phyloP scores from a whole-genome alignment of 2,888 invertebrate species.

The Gryllus longicercus region DNA sequence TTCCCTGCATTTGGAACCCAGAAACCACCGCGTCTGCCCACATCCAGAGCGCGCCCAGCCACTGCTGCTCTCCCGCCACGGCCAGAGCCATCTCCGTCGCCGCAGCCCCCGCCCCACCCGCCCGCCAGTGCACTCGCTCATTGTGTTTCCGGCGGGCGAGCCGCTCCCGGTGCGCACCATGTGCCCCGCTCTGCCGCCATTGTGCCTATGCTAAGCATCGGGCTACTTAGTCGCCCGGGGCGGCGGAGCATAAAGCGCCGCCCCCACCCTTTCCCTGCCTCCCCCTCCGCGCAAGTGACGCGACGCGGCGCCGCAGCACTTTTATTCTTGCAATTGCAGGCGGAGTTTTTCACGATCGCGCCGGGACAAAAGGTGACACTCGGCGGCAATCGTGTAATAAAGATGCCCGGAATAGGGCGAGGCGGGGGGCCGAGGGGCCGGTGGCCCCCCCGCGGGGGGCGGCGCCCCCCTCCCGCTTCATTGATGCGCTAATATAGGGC shows the following conservation, averaged over 20 bases:
- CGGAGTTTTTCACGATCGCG: constrained; percentile 4
- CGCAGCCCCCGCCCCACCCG: neutral
- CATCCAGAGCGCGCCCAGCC: too few species aligned
- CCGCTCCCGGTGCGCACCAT: constrained; percentile 1
- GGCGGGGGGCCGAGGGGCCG: constrained; percentile 21
- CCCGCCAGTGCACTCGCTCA: neutral
- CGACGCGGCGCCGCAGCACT: neutral
- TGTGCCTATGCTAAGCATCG: constrained; percentile 1
- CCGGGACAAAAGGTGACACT: constrained; percentile 17
- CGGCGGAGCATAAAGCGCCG: constrained; percentile 17
- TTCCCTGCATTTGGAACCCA: too few species aligned
- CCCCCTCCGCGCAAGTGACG: neutral
- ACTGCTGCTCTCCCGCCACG: too few species aligned
- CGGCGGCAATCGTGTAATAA: constrained; percentile 28
- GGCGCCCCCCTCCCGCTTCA: constrained; percentile 20
- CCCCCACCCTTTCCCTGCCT: neutral
- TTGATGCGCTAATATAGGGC: constrained; percentile 30
- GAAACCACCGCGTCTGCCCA: too few species aligned
- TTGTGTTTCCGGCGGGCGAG: neutral
- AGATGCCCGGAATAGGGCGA: constrained; percentile 25
- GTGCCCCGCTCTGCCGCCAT: neutral
- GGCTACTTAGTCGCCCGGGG: constrained; percentile 8
- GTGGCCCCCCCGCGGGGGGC: constrained; percentile 11
- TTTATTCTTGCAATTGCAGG: too few species aligned
- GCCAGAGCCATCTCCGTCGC: too few species aligned